phyloP scores from a whole-genome alignment of 2,113 vertebrate species.

The Erpornis zantholeuca region DNA sequence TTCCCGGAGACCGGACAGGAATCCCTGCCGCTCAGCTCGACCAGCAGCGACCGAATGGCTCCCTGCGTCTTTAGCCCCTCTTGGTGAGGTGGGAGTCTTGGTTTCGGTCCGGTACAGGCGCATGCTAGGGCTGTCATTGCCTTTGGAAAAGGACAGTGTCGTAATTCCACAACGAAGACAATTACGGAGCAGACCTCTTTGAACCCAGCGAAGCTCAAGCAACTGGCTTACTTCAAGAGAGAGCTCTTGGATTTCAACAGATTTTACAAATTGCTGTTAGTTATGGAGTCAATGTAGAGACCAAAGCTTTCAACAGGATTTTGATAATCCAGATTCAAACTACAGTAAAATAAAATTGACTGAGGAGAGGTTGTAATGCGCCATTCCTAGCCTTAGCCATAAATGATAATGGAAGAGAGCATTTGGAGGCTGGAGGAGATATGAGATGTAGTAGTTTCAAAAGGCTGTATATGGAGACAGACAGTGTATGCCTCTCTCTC shows the following conservation, averaged over 20 bases:
- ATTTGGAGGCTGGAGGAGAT: background rate
- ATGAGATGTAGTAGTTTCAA: background rate
- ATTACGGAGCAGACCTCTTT: background rate
- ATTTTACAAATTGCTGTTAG: accelerated
- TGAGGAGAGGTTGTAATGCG: background rate
- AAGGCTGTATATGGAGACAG: accelerated
- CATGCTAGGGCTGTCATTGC: accelerated
- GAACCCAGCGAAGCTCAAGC: background rate
- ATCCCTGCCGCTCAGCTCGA: background rate
- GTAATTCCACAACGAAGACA: accelerated
- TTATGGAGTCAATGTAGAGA: accelerated
- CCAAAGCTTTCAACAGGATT: background rate
- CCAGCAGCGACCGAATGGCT: background rate
- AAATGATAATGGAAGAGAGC: background rate
- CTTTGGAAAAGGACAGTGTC: background rate
- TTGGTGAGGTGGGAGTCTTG: background rate
- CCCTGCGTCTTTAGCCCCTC: background rate
- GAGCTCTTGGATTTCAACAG: background rate
- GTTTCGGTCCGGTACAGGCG: background rate
- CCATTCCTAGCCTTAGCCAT: background rate
- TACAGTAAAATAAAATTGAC: background rate
- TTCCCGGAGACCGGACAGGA: background rate
- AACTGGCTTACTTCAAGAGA: background rate
- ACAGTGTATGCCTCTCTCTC: background rate
- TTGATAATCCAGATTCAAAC: background rate